Evolutionary conservation across 2,888 invertebrate genomes (phyloP).

Genomic region (Acrobeloides nanus): DNA sequence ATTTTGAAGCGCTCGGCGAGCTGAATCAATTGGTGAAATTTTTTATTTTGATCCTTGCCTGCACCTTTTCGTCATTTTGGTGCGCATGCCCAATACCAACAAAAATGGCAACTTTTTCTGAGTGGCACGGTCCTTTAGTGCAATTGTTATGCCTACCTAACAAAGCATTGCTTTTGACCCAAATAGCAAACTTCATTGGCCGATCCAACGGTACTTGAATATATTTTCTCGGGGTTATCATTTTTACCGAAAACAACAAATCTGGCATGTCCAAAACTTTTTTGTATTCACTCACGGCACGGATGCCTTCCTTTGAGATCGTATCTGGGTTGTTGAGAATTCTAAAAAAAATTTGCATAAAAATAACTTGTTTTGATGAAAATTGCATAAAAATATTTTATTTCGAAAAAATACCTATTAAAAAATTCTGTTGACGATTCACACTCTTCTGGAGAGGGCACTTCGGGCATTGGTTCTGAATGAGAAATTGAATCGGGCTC

Average conservation of each 20-base stretch:
- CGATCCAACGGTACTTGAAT: constrained; percentile 23
- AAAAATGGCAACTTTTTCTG: too few species aligned
- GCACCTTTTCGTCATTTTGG: too few species aligned
- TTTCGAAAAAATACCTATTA: too few species aligned
- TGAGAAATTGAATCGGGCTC: constrained; percentile 50
- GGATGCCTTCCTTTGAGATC: constrained; percentile 26
- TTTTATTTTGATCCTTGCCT: too few species aligned
- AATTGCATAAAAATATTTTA: constrained; percentile 5
- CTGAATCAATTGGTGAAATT: too few species aligned
- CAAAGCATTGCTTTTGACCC: constrained; percentile 50
- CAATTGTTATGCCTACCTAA: constrained; percentile 39
- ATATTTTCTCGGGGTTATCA: constrained; percentile 31
- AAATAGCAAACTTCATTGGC: constrained; percentile 40
- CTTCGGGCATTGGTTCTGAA: constrained; percentile 56
- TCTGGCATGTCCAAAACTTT: constrained; percentile 31
- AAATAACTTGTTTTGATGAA: constrained; percentile 1
- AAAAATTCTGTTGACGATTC: constrained; percentile 27
- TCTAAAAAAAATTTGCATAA: constrained; percentile 13
- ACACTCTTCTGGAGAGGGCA: constrained; percentile 53
- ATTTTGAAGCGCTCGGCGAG: too few species aligned
- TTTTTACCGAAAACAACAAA: constrained; percentile 24
- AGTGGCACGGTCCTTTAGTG: too few species aligned
- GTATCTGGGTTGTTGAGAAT: constrained; percentile 23
- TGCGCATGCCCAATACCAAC: too few species aligned
- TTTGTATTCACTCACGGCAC: constrained; percentile 25